Conservation (phyloP, 2,888 invertebrate species). For the Rotaria socialis region DNA sequence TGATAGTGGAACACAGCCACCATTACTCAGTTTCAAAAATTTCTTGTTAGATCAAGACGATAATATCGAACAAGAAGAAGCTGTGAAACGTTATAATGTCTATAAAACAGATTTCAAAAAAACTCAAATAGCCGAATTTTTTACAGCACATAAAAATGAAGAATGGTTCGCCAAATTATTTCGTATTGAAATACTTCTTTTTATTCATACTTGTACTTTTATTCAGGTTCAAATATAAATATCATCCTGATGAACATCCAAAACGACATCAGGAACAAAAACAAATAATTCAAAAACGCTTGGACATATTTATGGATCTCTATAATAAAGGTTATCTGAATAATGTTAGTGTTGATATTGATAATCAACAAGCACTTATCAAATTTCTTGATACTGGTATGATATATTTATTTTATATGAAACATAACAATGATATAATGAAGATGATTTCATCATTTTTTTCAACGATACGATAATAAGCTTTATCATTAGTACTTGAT, state of each 20-base stretch:
- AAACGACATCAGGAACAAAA: conserved; percentile 82
- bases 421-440: too few relatives aligned
- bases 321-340: conserved; percentile 69
- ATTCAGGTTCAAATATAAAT: conserved; percentile 92
- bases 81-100: conserved; percentile 92
- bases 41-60: conserved; percentile 93
- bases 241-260: conserved; percentile 90
- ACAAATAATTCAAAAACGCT: conserved; percentile 70
- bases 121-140: conserved; percentile 94
- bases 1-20: conserved; percentile 73
- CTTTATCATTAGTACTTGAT: too few relatives aligned
- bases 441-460: too few relatives aligned
- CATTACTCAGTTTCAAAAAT: conserved; percentile 93
- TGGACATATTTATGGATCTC: conserved; percentile 80
- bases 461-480: too few relatives aligned
- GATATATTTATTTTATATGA: too few relatives aligned
- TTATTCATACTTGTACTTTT: neutral
- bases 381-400: conserved; percentile 77
- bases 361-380: conserved; percentile 71
- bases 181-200: neutral
- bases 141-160: conserved; percentile 96
- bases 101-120: conserved; percentile 93
- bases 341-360: conserved; percentile 76
- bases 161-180: conserved; percentile 74
- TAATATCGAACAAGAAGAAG: conserved; percentile 84